These are phyloP conservation scores for Drosophila melanosoma DNA, from an alignment of 2,888 invertebrate genomes.

Conservation along the genomic window DNA sequence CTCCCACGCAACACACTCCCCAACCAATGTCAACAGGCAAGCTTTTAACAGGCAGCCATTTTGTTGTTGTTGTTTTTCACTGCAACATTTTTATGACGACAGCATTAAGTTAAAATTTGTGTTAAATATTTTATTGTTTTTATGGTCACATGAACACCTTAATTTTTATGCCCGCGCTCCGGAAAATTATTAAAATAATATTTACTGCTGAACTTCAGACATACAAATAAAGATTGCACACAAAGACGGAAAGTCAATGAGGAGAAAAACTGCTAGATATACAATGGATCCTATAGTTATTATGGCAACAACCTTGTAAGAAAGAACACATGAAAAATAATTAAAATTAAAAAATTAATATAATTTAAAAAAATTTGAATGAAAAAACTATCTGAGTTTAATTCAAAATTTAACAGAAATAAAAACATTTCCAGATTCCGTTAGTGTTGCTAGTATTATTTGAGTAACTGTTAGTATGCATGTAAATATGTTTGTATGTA, in stretches of 20 bases:
- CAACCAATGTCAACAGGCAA: slow-evolving; percentile 27
- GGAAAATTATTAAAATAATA: slow-evolving; percentile 53
- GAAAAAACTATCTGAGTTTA: background rate
- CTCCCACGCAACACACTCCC: background rate
- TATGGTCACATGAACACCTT: slow-evolving; percentile 73
- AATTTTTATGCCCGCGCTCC: slow-evolving; percentile 48
- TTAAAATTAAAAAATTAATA: background rate
- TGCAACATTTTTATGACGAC: slow-evolving; percentile 69
- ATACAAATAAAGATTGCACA: background rate
- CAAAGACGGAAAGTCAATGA: background rate
- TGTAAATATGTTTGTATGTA: background rate
- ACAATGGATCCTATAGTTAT: background rate
- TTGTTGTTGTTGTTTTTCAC: slow-evolving; percentile 40
- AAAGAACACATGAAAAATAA: background rate
- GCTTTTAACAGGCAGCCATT: slow-evolving; percentile 56
- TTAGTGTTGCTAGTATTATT: slow-evolving; percentile 4
- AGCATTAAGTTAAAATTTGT: slow-evolving; percentile 79
- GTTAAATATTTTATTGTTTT: slow-evolving; percentile 81
- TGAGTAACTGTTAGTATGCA: slow-evolving; percentile 9
- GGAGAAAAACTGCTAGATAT: background rate
- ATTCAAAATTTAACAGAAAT: no score
- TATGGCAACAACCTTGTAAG: slow-evolving; percentile 8
- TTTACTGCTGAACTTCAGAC: slow-evolving; percentile 7
- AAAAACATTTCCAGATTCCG: no score
- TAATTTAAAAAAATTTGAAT: background rate